Conservation (phyloP, 2,113 vertebrate genomes). For the Cololabis saira region DNA sequence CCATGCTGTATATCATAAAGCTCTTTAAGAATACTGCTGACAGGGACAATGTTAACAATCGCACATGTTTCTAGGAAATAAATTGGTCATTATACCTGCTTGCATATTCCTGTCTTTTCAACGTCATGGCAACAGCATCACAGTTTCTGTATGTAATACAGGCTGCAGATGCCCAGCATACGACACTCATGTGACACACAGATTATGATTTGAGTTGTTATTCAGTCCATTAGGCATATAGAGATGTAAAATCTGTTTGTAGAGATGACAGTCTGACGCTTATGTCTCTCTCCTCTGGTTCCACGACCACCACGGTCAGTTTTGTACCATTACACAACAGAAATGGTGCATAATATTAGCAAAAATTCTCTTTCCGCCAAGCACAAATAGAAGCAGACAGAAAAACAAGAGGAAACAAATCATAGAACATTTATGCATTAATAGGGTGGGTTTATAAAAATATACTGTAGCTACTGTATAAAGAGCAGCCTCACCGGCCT, state of each 20-base stretch:
- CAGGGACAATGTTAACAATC: constrained; percentile 64
- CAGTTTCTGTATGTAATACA: constrained; percentile 23
- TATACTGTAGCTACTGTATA: constrained; percentile 82
- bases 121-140: constrained; percentile 47
- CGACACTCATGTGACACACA: constrained; percentile 23
- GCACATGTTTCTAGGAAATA: constrained; percentile 31
- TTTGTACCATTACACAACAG: constrained; percentile 89
- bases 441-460: constrained; percentile 88
- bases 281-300: constrained; percentile 35
- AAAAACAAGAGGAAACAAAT: constrained; percentile 29
- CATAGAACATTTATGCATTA: constrained; percentile 61
- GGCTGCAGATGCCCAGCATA: constrained; percentile 17
- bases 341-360: constrained; percentile 85
- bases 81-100: constrained; percentile 36
- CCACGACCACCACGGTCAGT: constrained; percentile 38
- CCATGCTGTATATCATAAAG: constrained; percentile 36
- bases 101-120: constrained; percentile 58
- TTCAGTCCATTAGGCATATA: constrained; percentile 44
- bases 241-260: constrained; percentile 34
- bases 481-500: constrained; percentile 87
- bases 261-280: constrained; percentile 45
- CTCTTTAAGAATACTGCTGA: constrained; percentile 49
- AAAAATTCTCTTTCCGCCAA: constrained; percentile 87
- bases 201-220: constrained; percentile 21
- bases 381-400: constrained; percentile 58